Conservation (phyloP, 1,140 invertebrate species). For the Mesaphorura yosii region DNA sequence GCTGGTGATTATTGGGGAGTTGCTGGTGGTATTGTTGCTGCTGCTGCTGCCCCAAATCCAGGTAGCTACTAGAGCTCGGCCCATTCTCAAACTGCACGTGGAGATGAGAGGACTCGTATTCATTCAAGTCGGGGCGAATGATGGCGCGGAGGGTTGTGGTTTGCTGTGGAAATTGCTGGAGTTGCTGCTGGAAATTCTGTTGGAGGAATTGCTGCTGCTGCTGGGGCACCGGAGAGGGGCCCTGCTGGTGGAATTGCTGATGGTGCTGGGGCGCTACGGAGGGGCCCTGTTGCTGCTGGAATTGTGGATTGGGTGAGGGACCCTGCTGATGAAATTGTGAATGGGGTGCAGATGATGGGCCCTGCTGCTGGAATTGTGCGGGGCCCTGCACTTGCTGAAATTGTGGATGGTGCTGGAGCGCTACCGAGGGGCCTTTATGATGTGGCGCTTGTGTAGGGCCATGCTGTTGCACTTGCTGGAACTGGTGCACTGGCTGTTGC, state of each 20-base stretch:
- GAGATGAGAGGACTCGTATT: conserved; percentile 38
- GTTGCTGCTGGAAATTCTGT: neutral
- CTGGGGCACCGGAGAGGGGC: neutral
- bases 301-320: neutral
- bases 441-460: too few species aligned
- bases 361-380: too few species aligned
- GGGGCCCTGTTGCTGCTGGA: neutral
- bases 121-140: conserved; percentile 67
- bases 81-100: conserved; percentile 10
- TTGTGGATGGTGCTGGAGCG: neutral
- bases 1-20: too few species aligned
- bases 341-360: too few species aligned
- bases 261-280: neutral
- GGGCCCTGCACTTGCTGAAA: too few species aligned
- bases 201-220: neutral
- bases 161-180: neutral
- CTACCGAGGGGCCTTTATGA: too few species aligned
- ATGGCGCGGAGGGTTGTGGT: conserved; percentile 66
- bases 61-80: too few species aligned
- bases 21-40: too few species aligned
- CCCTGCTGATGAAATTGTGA: too few species aligned
- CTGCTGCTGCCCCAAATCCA: too few species aligned
- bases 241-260: neutral
- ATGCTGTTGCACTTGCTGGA: neutral
- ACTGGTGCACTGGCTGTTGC: neutral